phyloP scores from a whole-genome alignment of 2,113 vertebrate genomes.

The Cyprinodon brontotheroides region DNA sequence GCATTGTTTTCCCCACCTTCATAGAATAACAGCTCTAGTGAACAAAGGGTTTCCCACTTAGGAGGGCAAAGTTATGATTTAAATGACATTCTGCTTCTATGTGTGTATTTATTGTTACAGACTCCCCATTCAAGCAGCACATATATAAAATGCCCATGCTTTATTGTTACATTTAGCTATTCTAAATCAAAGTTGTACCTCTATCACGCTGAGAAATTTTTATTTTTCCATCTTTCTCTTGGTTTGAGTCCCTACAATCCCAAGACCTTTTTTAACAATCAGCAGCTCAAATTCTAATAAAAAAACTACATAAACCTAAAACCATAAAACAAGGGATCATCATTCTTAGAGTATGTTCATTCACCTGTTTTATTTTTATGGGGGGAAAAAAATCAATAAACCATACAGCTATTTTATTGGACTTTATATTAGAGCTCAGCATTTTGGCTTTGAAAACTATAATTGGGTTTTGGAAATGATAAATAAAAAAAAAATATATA shows the following conservation, averaged over 20 bases:
- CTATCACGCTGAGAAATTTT: background rate
- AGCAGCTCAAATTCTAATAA: background rate
- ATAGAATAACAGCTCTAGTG: slow-evolving; percentile 23
- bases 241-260: background rate
- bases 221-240: background rate
- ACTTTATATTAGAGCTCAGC: background rate
- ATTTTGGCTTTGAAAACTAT: background rate
- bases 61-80: slow-evolving; percentile 1
- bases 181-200: slow-evolving; percentile 2
- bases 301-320: background rate
- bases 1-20: slow-evolving; percentile 2
- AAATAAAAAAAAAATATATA: background rate
- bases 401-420: background rate
- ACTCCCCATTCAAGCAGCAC: background rate
- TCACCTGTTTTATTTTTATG: background rate
- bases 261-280: background rate
- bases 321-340: background rate
- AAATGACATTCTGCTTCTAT: background rate
- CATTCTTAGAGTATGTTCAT: background rate
- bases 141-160: background rate
- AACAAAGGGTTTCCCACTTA: slow-evolving; percentile 15
- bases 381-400: background rate
- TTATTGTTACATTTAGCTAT: background rate
- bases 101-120: background rate
- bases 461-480: background rate